Percentiles rank a stretch among this genome's conserved stretches.
These are phyloP conservation scores for Onychostruthus taczanowskii DNA, from an alignment of 2,113 vertebrate species.

Conservation along the genomic window DNA sequence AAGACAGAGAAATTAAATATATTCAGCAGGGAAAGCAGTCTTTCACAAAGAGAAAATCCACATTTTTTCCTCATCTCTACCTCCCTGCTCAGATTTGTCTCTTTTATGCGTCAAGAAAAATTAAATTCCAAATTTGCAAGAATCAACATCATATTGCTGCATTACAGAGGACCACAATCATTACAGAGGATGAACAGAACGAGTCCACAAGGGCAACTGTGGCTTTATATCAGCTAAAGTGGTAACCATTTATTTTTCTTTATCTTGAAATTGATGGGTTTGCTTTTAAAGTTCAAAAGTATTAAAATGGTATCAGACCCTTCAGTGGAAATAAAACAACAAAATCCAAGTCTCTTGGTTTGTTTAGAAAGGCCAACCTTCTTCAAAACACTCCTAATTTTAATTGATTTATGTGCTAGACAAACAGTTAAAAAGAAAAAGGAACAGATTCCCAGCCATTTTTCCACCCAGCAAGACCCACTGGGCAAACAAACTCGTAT, in stretches of 20 bases:
- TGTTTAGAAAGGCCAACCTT: background rate
- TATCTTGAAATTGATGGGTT: background rate
- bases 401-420: background rate
- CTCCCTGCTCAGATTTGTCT: background rate
- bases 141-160: background rate
- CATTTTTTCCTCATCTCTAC: background rate
- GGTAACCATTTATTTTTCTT: background rate
- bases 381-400: background rate
- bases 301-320: background rate
- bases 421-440: background rate
- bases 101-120: background rate
- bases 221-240: background rate
- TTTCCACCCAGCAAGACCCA: background rate
- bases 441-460: background rate
- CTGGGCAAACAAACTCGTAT: conserved; percentile 1
- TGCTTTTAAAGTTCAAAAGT: background rate
- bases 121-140: background rate
- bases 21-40: background rate
- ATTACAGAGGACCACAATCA: background rate
- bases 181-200: background rate
- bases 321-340: background rate
- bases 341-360: background rate
- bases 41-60: background rate
- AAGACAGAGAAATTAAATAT: background rate
- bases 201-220: background rate